Conservation (phyloP, 2,797 vertebrate species). For the Microctenopoma steveboyesi region DNA sequence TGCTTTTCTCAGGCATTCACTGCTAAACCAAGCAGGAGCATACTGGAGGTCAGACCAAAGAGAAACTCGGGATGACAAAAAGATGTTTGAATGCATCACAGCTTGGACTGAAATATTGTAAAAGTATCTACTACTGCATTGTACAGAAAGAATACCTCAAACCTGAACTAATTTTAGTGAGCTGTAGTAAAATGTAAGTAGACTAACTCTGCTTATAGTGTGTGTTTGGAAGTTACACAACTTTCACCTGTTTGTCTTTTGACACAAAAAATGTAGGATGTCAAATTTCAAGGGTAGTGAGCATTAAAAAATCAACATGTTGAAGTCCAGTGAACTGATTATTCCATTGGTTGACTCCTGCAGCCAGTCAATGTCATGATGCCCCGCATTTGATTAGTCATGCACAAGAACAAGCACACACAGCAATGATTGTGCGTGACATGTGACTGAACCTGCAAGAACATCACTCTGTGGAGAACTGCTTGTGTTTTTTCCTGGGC, state of each 20-base stretch:
- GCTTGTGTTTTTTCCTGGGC: constrained; percentile 15
- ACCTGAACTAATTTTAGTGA: constrained; percentile 18
- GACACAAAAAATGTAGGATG: constrained; percentile 13
- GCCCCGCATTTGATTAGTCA: constrained; percentile 31
- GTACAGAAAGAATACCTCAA: not conserved
- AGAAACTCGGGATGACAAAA: constrained; percentile 31
- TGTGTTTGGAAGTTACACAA: constrained; percentile 3
- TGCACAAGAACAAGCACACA: constrained; percentile 51
- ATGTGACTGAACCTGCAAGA: constrained; percentile 52
- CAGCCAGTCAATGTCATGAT: constrained; percentile 20
- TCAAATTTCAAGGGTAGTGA: constrained; percentile 21
- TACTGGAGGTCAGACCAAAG: constrained; percentile 9
- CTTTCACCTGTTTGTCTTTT: constrained; percentile 23
- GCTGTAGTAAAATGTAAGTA: constrained; percentile 11
- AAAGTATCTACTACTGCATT: not conserved
- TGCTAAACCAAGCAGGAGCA: constrained; percentile 15
- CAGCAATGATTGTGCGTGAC: constrained; percentile 33
- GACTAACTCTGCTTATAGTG: not conserved
- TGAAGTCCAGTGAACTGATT: constrained; percentile 16
- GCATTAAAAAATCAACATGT: constrained; percentile 25
- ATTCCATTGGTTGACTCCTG: constrained; percentile 19
- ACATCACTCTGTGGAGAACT: constrained; percentile 22
- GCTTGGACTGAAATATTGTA: constrained; percentile 2
- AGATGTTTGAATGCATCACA: constrained; percentile 18
- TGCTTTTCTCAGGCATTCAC: constrained; percentile 28